Evolutionary conservation across 92 coral and sea anemone species (phyloP).

Genomic region (Palythoa heliodiscus): DNA sequence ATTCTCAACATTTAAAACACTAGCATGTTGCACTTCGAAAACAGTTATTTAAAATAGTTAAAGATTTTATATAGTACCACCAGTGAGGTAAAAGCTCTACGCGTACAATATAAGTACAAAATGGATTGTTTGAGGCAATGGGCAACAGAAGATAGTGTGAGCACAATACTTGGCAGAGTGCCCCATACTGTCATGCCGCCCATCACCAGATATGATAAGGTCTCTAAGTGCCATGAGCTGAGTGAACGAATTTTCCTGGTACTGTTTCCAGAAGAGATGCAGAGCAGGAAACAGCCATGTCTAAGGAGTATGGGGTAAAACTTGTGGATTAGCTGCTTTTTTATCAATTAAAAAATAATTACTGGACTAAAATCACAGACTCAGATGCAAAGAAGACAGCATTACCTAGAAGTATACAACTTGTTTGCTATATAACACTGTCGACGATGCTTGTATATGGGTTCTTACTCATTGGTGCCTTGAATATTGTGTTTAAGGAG

Average conservation of each 20-base stretch:
- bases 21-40: not conserved
- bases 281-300: conserved; percentile 39
- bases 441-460: not conserved
- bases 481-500: conserved; percentile 50
- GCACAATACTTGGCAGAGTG: conserved; percentile 58
- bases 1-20: not conserved
- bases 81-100: conserved; percentile 7
- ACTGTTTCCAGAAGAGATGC: conserved; percentile 50
- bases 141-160: conserved; percentile 54
- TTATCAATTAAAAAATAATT: not conserved
- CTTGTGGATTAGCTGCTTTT: not conserved
- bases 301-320: not conserved
- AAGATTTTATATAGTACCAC: not conserved
- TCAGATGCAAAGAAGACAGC: not conserved
- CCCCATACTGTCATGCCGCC: conserved; percentile 56
- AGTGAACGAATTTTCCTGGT: conserved; percentile 40
- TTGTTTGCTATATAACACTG: not conserved
- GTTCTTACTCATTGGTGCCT: conserved; percentile 54
- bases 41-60: not conserved
- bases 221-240: conserved; percentile 41
- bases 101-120: conserved; percentile 56
- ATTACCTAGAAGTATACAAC: not conserved
- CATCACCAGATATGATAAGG: conserved; percentile 49
- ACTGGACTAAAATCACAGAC: not conserved
- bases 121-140: conserved; percentile 40